phyloP scores from a whole-genome alignment of 2,113 vertebrate genomes.

The Hymenochirus boettgeri region DNA sequence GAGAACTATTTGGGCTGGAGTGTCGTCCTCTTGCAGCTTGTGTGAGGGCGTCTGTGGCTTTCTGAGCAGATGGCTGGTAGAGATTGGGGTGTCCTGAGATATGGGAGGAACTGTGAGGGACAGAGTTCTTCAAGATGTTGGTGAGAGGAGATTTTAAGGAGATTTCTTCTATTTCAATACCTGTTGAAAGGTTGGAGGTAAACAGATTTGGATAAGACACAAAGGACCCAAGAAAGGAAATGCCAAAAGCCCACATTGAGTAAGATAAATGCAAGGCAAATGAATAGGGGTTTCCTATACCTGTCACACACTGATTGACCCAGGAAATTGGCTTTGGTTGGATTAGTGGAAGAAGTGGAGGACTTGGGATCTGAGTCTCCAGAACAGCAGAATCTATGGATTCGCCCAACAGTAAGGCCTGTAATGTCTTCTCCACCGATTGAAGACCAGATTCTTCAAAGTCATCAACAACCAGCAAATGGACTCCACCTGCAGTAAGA shows the following conservation, averaged over 20 bases:
- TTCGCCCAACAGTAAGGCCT: constrained; percentile 67
- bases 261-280: too few species aligned
- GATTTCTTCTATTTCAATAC: constrained; percentile 57
- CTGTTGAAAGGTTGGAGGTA: constrained; percentile 38
- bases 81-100: constrained; percentile 65
- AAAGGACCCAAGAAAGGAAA: too few species aligned
- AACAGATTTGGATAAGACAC: too few species aligned
- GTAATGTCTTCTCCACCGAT: constrained; percentile 55
- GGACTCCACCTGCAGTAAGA: constrained; percentile 58
- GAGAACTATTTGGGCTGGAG: constrained; percentile 80
- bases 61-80: constrained; percentile 64
- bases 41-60: constrained; percentile 54
- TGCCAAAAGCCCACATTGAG: too few species aligned
- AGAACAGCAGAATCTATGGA: constrained; percentile 55
- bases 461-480: constrained; percentile 51
- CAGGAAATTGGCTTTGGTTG: constrained; percentile 63
- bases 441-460: constrained; percentile 49
- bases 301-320: constrained; percentile 58
- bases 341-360: constrained; percentile 59
- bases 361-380: constrained; percentile 66
- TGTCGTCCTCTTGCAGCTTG: constrained; percentile 70
- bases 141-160: constrained; percentile 69
- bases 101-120: constrained; percentile 56
- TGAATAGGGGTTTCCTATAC: constrained; percentile 42
- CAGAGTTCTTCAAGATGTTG: constrained; percentile 69